Evolutionary conservation across 2,888 invertebrate species (phyloP), one percentile per base, ranked within the genome.

Genomic region (Chaetogeoica ovagalla): DNA sequence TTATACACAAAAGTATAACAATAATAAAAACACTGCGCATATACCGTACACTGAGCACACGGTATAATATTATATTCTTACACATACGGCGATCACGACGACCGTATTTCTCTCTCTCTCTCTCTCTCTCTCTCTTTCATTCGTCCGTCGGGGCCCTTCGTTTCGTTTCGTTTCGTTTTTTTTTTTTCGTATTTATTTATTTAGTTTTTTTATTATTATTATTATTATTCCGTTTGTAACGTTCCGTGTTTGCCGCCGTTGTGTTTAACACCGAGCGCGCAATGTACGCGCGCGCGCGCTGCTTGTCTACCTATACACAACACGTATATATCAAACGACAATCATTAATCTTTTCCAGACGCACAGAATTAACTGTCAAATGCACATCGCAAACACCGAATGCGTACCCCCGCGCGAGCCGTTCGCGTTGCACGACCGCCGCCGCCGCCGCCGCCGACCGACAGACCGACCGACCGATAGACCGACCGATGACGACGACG

Each of bases 361-460:
- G 82, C 82, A 75, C 81, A 79, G 82, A 82, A 82, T 82, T 82
- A 82, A 82, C 82, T 82, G 82, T 82, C 82, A 82, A 82, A 82
- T 75, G 82, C 82, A 82, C 82, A 82, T 82, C 82, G 82, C 74
- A 82, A 79, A 79, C 79, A 79, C 79, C 79, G 79, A 79, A 79
- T 65, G 37, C 30, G 37, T 21, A 19, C 70, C 21, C 55, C 2
- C 63, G 43, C 30, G 30, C 30, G 2, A 13, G 72, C 73, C 21
- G 73, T 48, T 48, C 15, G 52, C 62, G 62, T 23, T 43, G 30
- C 72, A 48, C 60, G 2, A 7, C 60, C 60, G 11, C 43, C 60
- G 3, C 37, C 30, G 37, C 8, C 70, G 37, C 23, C 59, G 15
- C 30, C 52, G 23, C 17, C 68, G 52, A 52, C 52, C 52, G 30